phyloP scores from a whole-genome alignment of 2,113 vertebrate species.

The Sinocyclocheilus anshuiensis region DNA sequence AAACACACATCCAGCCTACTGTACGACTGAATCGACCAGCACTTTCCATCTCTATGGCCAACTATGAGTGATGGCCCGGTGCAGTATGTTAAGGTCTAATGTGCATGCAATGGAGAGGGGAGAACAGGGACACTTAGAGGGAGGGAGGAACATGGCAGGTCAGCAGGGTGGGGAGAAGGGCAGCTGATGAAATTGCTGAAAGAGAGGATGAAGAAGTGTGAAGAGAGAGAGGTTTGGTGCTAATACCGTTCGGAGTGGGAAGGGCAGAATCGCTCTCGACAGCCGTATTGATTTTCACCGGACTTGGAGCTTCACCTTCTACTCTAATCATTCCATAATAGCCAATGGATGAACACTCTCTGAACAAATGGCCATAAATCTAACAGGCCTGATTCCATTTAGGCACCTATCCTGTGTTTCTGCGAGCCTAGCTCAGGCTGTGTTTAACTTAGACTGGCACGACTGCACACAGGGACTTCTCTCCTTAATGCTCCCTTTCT shows the following conservation, averaged over 20 bases:
- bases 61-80: constrained; percentile 9
- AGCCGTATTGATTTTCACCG: constrained; percentile 98
- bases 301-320: constrained; percentile 99
- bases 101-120: constrained; percentile 33
- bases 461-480: constrained; percentile 55
- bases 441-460: constrained; percentile 77
- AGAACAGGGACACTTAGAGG: constrained; percentile 32
- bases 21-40: not conserved
- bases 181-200: constrained; percentile 81
- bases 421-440: constrained; percentile 68
- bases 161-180: constrained; percentile 76
- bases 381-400: constrained; percentile 82
- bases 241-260: constrained; percentile 78
- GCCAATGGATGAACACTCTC: constrained; percentile 99
- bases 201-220: constrained; percentile 78
- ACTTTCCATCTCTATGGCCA: constrained; percentile 7
- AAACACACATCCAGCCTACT: not conserved
- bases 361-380: constrained; percentile 98
- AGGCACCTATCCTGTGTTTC: constrained; percentile 78
- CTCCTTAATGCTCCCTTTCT: constrained; percentile 43
- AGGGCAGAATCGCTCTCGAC: constrained; percentile 98
- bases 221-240: constrained; percentile 80
- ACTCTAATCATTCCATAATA: constrained; percentile 99
- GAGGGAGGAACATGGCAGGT: constrained; percentile 64
- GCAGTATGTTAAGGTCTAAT: constrained; percentile 42